phyloP scores from a whole-genome alignment of 2,888 invertebrate genomes.

The Brenthis ino region DNA sequence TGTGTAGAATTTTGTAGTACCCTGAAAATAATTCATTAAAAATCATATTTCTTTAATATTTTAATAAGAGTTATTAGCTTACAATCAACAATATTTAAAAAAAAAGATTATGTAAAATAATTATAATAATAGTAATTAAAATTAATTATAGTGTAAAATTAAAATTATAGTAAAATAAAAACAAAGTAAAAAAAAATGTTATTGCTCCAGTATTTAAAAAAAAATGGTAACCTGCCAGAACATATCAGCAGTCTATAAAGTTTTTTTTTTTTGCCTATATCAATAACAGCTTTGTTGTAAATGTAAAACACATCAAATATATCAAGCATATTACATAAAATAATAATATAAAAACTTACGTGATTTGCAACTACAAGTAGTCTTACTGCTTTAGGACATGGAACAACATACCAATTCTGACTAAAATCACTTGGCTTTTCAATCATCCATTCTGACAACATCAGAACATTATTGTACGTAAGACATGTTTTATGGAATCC shows the following conservation, averaged over 20 bases:
- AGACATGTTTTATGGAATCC: conserved; percentile 62
- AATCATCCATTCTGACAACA: conserved; percentile 96
- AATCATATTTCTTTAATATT: too few relatives aligned
- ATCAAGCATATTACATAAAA: neutral
- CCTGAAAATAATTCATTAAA: conserved; percentile 68
- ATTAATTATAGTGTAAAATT: neutral
- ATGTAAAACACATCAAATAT: neutral
- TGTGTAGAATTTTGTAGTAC: conserved; percentile 86
- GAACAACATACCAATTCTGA: conserved; percentile 87
- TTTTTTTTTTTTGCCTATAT: too few relatives aligned
- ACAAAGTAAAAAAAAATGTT: neutral
- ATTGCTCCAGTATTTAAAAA: too few relatives aligned
- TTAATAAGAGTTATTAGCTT: too few relatives aligned
- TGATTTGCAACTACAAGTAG: conserved; percentile 89
- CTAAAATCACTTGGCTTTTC: conserved; percentile 90
- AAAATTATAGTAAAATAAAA: neutral
- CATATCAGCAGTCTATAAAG: too few relatives aligned
- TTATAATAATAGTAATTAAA: neutral
- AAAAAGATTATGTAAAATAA: too few relatives aligned
- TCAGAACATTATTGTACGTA: conserved; percentile 83
- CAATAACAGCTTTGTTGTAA: neutral
- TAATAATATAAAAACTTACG: conserved; percentile 59
- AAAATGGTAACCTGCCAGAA: too few relatives aligned
- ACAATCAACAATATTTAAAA: too few relatives aligned
- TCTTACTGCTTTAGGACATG: conserved; percentile 93